phyloP scores from a whole-genome alignment of 2,797 vertebrate genomes.

The Ctenochaetus hawaiiensis region DNA sequence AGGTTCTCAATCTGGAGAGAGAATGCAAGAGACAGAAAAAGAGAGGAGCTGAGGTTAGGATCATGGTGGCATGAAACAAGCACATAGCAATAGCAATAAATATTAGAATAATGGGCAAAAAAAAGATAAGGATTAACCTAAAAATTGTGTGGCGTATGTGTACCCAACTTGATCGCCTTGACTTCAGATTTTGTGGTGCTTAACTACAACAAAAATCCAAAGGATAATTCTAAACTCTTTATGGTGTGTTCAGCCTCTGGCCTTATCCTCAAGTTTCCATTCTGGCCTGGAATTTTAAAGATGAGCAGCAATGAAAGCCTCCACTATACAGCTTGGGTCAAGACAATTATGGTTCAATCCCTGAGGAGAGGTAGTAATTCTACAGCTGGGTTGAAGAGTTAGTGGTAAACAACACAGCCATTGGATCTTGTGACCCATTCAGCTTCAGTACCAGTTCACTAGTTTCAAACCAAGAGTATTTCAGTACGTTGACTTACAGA shows the following conservation, averaged over 20 bases:
- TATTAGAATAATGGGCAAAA: slow-evolving; percentile 3
- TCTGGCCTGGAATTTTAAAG: slow-evolving; percentile 38
- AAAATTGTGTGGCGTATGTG: slow-evolving; percentile 18
- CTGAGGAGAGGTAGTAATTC: slow-evolving; percentile 5
- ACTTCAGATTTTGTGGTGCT: slow-evolving; percentile 17
- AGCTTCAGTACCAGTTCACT: slow-evolving; percentile 19
- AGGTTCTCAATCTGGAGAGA: slow-evolving; percentile 89
- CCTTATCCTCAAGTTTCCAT: slow-evolving; percentile 51
- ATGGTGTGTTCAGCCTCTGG: slow-evolving; percentile 30
- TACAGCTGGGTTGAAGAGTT: slow-evolving; percentile 2
- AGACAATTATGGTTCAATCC: slow-evolving; percentile 34
- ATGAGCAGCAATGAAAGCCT: slow-evolving; percentile 52
- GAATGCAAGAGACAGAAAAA: slow-evolving; percentile 44
- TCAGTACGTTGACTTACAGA: slow-evolving; percentile 36
- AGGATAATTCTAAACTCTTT: slow-evolving; percentile 45
- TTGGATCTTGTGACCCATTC: not conserved
- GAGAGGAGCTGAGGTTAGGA: slow-evolving; percentile 9
- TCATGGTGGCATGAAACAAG: slow-evolving; percentile 27
- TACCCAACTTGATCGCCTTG: not conserved
- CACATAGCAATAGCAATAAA: slow-evolving; percentile 12
- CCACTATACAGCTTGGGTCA: slow-evolving; percentile 21
- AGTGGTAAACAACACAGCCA: slow-evolving; percentile 33
- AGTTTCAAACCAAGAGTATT: slow-evolving; percentile 41
- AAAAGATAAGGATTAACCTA: slow-evolving; percentile 12
- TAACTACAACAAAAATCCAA: slow-evolving; percentile 11